A percentile compares a stretch with the other conserved stretches of the same genome.
Evolutionary conservation across 2,888 invertebrate species (phyloP).

Genomic region (Frankliniella intonsa): DNA sequence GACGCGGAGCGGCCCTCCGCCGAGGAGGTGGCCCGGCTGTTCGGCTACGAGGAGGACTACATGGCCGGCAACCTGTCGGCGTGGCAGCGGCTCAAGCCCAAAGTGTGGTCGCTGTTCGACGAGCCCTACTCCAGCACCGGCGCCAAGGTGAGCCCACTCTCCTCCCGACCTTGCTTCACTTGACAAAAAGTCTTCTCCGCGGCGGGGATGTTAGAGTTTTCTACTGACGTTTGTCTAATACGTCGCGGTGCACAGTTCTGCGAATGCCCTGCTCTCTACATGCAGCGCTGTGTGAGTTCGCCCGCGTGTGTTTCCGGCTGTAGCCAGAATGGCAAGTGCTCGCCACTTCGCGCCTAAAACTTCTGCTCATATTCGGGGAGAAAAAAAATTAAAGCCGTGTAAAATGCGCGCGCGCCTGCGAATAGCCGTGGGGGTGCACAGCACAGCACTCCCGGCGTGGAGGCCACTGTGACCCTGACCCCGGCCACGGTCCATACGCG

Average conservation of each 20-base stretch:
- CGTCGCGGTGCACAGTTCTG: too few species aligned
- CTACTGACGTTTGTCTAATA: not conserved
- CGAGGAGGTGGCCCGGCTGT: slow-evolving; percentile 87
- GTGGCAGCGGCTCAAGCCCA: slow-evolving; percentile 89
- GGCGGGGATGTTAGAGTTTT: not conserved
- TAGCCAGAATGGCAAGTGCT: not conserved
- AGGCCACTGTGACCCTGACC: too few species aligned
- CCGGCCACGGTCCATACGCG: not conserved
- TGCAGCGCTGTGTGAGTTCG: too few species aligned
- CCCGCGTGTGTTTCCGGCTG: not conserved
- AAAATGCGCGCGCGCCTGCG: too few species aligned
- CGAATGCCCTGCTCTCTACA: too few species aligned
- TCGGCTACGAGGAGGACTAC: slow-evolving; percentile 84
- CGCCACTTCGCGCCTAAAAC: too few species aligned
- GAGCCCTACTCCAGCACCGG: slow-evolving; percentile 90
- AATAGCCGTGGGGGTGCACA: too few species aligned
- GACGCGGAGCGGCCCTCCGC: slow-evolving; percentile 89
- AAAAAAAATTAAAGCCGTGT: too few species aligned
- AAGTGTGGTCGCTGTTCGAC: slow-evolving; percentile 92
- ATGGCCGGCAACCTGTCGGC: slow-evolving; percentile 69
- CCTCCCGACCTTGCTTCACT: not conserved
- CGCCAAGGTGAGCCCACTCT: slow-evolving; percentile 67
- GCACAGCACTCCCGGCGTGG: too few species aligned
- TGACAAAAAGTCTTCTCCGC: not conserved
- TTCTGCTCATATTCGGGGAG: too few species aligned